Evolutionary conservation across 2,888 invertebrate species (phyloP).

Genomic region (Temnothorax rugatulus): DNA sequence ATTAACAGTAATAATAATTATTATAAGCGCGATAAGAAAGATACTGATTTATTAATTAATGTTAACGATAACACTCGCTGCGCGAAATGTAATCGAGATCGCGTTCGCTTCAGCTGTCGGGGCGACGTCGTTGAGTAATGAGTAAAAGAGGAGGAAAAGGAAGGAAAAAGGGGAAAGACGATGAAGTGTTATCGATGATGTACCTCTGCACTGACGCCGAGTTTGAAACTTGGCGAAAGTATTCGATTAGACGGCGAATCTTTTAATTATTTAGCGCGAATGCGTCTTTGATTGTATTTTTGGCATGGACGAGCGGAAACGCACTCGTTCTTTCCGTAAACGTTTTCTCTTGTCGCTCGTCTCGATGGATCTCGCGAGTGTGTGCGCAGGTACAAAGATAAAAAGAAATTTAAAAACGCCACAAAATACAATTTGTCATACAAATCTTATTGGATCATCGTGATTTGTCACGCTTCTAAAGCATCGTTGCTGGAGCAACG

Average conservation of each 20-base stretch:
- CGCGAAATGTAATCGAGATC: conserved; percentile 27
- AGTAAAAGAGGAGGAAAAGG: neutral
- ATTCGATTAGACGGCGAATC: conserved; percentile 35
- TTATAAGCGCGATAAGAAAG: conserved; percentile 26
- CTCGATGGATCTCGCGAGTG: conserved; percentile 61
- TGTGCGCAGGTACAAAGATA: conserved; percentile 51
- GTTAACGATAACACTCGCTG: conserved; percentile 53
- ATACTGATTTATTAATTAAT: conserved; percentile 53
- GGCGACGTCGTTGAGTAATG: neutral
- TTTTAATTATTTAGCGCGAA: conserved; percentile 41
- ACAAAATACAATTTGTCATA: conserved; percentile 42
- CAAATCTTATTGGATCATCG: conserved; percentile 20
- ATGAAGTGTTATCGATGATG: conserved; percentile 41
- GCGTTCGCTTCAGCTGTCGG: conserved; percentile 28
- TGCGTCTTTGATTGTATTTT: conserved; percentile 47
- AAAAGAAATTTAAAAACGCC: conserved; percentile 36
- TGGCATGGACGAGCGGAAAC: conserved; percentile 31
- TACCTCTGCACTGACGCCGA: conserved; percentile 31
- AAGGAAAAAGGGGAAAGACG: neutral
- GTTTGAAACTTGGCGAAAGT: conserved; percentile 38
- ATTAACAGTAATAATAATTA: conserved; percentile 36
- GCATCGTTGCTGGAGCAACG: neutral
- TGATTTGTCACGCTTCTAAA: conserved; percentile 12
- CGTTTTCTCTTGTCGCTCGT: conserved; percentile 68
- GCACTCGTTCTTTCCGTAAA: conserved; percentile 54